Percentiles rank a stretch among this genome's conserved stretches.
These are phyloP conservation scores for Terrapene triunguis DNA, from an alignment of 2,113 vertebrate genomes.

Conservation along the genomic window DNA sequence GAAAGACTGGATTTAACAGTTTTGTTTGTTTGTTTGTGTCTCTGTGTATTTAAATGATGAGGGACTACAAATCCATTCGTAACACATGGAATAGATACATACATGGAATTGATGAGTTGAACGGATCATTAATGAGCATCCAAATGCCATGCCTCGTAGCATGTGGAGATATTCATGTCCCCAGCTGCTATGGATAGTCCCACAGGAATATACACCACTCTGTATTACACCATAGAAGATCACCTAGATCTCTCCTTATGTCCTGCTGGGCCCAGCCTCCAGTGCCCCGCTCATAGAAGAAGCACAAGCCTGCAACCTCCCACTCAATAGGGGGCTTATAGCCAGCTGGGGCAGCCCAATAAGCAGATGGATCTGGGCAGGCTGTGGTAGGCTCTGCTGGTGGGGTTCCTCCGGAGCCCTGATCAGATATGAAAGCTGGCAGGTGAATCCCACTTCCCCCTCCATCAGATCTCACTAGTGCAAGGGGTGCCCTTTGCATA, in stretches of 20 bases:
- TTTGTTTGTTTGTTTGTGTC: constrained; percentile 12
- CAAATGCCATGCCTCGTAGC: not conserved
- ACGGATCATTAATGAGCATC: not conserved
- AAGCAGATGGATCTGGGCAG: not conserved
- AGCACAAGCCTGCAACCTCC: not conserved
- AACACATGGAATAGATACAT: not conserved
- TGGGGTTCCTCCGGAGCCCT: not conserved
- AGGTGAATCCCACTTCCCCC: too few relatives aligned
- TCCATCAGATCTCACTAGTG: not conserved
- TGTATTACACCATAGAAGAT: rapidly evolving
- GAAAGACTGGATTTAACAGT: not conserved
- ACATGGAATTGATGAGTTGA: not conserved
- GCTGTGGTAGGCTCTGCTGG: not conserved
- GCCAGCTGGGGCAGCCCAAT: not conserved
- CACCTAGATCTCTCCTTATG: not conserved
- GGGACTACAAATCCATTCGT: constrained; percentile 14
- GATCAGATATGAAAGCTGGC: too few relatives aligned
- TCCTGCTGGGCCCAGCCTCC: not conserved
- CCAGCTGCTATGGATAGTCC: not conserved
- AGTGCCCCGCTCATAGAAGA: not conserved
- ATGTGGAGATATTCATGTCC: not conserved
- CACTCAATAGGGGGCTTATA: not conserved
- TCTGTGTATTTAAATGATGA: not conserved
- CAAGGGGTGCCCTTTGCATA: too few relatives aligned
- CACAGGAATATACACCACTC: not conserved